A percentile compares a stretch with the other conserved stretches of the same genome.
Evolutionary conservation across 2,797 vertebrate genomes (phyloP).

Genomic region (Pseudotriccus pelzelni): DNA sequence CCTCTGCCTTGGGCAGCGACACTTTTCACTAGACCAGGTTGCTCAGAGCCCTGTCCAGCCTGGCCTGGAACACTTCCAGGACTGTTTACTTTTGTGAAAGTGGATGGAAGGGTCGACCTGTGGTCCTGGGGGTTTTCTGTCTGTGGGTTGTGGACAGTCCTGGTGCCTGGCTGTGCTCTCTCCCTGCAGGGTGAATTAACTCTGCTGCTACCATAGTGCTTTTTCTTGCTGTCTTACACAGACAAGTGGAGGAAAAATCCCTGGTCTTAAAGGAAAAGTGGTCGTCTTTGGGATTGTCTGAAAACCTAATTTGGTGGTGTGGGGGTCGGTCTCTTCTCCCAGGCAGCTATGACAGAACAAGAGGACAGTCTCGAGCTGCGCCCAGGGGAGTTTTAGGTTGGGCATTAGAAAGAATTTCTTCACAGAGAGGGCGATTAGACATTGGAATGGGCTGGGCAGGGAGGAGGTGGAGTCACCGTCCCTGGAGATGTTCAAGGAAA

Average conservation of each 20-base stretch:
- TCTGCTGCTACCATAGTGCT: accelerated
- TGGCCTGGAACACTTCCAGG: background rate
- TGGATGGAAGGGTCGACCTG: accelerated
- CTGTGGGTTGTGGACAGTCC: accelerated
- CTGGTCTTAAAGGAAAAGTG: accelerated
- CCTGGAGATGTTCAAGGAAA: too few species aligned
- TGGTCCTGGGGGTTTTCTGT: accelerated
- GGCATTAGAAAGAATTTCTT: background rate
- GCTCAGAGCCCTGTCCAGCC: background rate
- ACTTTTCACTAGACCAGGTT: background rate
- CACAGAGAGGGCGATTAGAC: too few species aligned
- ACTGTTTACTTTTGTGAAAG: background rate
- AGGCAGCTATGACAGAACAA: too few species aligned
- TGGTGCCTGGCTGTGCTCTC: accelerated
- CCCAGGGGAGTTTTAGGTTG: background rate
- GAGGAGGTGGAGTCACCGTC: too few species aligned
- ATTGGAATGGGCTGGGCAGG: background rate
- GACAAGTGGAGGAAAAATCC: accelerated
- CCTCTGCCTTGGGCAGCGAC: background rate
- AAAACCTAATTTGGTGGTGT: accelerated
- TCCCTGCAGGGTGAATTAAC: too few species aligned
- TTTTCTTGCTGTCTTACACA: background rate
- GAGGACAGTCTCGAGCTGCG: background rate
- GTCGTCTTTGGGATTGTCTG: accelerated
- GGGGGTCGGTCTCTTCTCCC: too few species aligned